Evolutionary conservation across 2,797 vertebrate species (phyloP).

Genomic region (Gymnopithys bicolor): DNA sequence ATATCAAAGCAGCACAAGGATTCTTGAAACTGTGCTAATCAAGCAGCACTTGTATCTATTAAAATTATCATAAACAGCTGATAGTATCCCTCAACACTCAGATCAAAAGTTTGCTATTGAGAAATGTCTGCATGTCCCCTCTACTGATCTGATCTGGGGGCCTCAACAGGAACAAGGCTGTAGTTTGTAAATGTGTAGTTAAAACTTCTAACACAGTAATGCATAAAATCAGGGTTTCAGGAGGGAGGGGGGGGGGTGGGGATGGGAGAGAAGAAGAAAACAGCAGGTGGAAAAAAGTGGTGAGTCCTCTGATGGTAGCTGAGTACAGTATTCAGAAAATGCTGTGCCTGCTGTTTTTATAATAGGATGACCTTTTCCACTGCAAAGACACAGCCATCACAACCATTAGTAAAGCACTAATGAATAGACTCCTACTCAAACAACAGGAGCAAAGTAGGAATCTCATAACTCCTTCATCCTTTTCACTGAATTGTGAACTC

Average conservation of each 20-base stretch:
- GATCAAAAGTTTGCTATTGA: not conserved
- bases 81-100: not conserved
- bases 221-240: not conserved
- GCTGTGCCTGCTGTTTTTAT: constrained; percentile 44
- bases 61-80: not conserved
- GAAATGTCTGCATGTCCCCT: not conserved
- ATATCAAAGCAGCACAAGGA: not conserved
- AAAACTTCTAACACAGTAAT: not conserved
- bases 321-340: not conserved
- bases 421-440: constrained; percentile 35
- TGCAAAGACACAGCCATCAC: constrained; percentile 15
- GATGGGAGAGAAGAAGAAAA: not conserved
- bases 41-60: not conserved
- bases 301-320: not conserved
- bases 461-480: not conserved
- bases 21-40: not conserved
- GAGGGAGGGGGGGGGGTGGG: no score
- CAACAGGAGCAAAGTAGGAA: constrained; percentile 5
- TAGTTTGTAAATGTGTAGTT: not conserved
- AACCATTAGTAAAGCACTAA: constrained; percentile 42
- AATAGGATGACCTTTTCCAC: constrained; percentile 41
- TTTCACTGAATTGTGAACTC: not conserved
- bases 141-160: not conserved
- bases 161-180: not conserved
- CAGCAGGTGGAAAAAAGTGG: not conserved